Evolutionary conservation across 2,797 vertebrate genomes (phyloP).

Genomic region (Aythya fuligula): DNA sequence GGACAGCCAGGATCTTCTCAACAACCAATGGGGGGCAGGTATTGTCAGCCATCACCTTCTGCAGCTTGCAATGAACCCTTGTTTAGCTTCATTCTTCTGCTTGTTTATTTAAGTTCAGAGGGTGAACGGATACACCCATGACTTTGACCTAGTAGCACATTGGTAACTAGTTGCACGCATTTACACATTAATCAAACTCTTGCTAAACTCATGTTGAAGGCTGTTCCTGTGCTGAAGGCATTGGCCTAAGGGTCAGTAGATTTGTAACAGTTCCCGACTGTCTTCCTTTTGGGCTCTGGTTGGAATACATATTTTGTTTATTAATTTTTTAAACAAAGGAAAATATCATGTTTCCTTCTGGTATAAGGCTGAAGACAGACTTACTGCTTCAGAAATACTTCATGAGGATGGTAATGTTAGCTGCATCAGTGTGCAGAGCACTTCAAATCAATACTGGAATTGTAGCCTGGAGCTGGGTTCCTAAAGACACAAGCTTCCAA

Average conservation of each 20-base stretch:
- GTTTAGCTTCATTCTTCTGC: background rate
- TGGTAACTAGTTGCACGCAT: background rate
- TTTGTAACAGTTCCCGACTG: background rate
- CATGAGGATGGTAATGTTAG: background rate
- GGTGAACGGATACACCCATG: background rate
- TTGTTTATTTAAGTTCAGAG: background rate
- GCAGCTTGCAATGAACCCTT: background rate
- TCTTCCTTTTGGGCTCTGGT: background rate
- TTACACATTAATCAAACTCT: background rate
- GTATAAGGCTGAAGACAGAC: background rate
- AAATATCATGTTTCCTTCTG: background rate
- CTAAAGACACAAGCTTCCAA: background rate
- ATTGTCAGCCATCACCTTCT: background rate
- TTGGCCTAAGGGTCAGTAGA: background rate
- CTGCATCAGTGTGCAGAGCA: background rate
- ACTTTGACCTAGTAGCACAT: background rate
- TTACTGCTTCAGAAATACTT: background rate
- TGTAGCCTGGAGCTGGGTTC: background rate
- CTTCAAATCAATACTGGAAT: background rate
- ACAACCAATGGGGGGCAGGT: conserved; percentile 96
- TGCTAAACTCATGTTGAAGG: background rate
- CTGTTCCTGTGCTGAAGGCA: background rate
- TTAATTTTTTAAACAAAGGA: background rate
- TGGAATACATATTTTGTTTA: background rate
- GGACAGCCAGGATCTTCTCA: conserved; percentile 92